Evolutionary conservation across 2,888 invertebrate species (phyloP), one percentile per base, ranked within the genome.

Genomic region (Aphodius sticticus): DNA sequence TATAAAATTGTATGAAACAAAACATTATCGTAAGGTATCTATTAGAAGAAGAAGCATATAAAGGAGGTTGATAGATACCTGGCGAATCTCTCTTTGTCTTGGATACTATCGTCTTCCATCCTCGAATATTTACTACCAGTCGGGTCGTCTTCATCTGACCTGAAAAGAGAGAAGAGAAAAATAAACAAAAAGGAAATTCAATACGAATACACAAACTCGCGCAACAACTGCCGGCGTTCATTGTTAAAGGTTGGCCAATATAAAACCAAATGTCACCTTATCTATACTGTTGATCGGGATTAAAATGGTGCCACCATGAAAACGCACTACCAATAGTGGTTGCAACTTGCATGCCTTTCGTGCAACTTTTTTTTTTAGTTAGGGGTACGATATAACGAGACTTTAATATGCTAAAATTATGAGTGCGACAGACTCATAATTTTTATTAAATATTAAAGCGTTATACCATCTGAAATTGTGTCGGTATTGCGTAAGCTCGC

Each of bases 21-120:
- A 53, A 53, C 53, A 53, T 53, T 53, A 53, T 53, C 53, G 1
- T 2, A 53, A 9, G 53, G 53, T 9, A 53, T 53, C 12, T 26
- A 26, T 26, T 26, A 26, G 26, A 71, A 71, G 16, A 16, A 69
- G 16, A 76, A 76, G 36, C 12, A 15, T 69, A 15, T 16, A 26
- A 69, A 26, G 75, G 76, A 85, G 88, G 84, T 87, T 86, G 82
- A 88, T 88, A 89, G 90, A 91, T 91, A 95, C 97, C 97, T 96
- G 86, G 98, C 98, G 92, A 97, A 98, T 88, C 97, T 94, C 90
- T 98, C 98, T 91, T 98, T 98, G 90, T 98, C 98, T 92, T 97
- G 97, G 90, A 96, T 95, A 90, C 94, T 96, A 88, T 96, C 96
- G 91, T 97, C 97, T 90, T 97, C 97, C 95, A 97, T 95, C 92